Percentiles rank a stretch among this genome's conserved stretches.
phyloP scores from a whole-genome alignment of 2,888 invertebrate genomes.

The Campaea margaritaria region DNA sequence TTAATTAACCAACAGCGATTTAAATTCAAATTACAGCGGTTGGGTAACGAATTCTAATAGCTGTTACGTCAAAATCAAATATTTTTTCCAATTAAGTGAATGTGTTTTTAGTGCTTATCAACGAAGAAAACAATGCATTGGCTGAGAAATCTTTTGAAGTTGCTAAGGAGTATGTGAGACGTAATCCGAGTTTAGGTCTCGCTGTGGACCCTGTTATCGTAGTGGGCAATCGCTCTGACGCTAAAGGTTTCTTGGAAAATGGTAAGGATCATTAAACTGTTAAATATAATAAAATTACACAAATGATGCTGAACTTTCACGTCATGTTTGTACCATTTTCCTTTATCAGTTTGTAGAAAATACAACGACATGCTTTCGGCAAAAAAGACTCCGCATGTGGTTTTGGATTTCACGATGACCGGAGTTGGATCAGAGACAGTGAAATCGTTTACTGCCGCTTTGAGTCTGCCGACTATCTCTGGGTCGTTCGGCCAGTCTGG shows the following conservation, averaged over 20 bases:
- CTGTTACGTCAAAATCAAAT: constrained; percentile 9
- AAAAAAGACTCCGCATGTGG: constrained; percentile 90
- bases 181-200: constrained; percentile 88
- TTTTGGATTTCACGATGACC: constrained; percentile 92
- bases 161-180: constrained; percentile 88
- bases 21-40: constrained; percentile 35
- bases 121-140: constrained; percentile 89
- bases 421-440: constrained; percentile 93
- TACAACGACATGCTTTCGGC: constrained; percentile 88
- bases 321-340: no score
- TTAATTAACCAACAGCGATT: constrained; percentile 34
- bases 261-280: constrained; percentile 75
- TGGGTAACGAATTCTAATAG: constrained; percentile 21
- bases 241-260: constrained; percentile 88
- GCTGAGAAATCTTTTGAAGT: constrained; percentile 90
- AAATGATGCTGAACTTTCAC: no score
- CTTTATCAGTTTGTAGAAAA: constrained; percentile 85
- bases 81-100: constrained; percentile 74
- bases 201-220: constrained; percentile 87
- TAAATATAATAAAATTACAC: no score
- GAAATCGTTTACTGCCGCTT: constrained; percentile 92
- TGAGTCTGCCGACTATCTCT: constrained; percentile 93
- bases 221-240: constrained; percentile 89
- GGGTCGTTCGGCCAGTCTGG: constrained; percentile 94
- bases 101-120: constrained; percentile 87